phyloP scores from a whole-genome alignment of 1,140 invertebrate species.

The Goniozus legneri region DNA sequence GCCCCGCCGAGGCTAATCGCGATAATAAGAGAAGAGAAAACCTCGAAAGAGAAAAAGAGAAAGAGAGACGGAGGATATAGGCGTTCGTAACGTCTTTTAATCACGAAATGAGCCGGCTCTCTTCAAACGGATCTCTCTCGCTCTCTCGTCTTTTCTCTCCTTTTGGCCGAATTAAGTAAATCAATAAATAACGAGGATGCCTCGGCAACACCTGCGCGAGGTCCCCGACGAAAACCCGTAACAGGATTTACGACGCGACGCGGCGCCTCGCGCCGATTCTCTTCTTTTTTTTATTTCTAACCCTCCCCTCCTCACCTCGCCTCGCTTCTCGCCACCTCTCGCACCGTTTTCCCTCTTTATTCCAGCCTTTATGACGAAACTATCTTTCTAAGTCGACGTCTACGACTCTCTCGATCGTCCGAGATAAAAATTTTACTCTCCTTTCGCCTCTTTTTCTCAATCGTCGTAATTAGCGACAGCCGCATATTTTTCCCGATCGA shows the following conservation, averaged over 20 bases:
- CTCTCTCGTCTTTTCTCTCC: no score
- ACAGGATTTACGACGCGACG: background rate
- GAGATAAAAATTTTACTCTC: no score
- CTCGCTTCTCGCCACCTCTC: background rate
- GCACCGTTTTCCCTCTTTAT: background rate
- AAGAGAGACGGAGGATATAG: slow-evolving; percentile 16
- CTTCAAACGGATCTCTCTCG: slow-evolving; percentile 44
- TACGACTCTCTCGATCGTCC: no score
- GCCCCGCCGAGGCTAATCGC: slow-evolving; percentile 8
- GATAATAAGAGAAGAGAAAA: slow-evolving; percentile 19
- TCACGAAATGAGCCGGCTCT: slow-evolving; percentile 50
- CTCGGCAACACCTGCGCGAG: slow-evolving; percentile 42
- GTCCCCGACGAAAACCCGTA: background rate
- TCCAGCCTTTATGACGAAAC: background rate
- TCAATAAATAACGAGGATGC: slow-evolving; percentile 53
- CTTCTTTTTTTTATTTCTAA: background rate
- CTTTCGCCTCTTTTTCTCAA: no score
- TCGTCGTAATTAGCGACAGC: no score
- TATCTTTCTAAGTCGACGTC: no score
- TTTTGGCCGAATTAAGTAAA: slow-evolving; percentile 53
- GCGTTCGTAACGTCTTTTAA: slow-evolving; percentile 53
- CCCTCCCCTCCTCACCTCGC: background rate
- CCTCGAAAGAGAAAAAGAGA: background rate
- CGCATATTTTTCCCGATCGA: no score
- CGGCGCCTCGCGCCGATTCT: background rate